Evolutionary conservation across 2,888 invertebrate species (phyloP), one percentile per base, ranked within the genome.

Genomic region (Mamestra brassicae): DNA sequence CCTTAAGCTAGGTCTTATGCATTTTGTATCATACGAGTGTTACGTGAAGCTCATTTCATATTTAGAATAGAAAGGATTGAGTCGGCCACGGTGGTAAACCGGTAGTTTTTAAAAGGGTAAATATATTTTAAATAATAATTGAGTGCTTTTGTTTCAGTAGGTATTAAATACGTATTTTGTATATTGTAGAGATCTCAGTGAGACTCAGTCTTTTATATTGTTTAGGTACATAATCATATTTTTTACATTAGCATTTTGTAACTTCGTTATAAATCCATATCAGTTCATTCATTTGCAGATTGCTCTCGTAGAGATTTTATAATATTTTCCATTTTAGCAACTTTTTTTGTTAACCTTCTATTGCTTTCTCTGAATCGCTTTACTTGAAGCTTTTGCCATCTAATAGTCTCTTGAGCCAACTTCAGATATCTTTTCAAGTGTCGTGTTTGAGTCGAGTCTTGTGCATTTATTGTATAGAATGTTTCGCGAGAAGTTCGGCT

Each of bases 291-390:
- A 26, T 26, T 26, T 26, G 47, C 11, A 69, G 47, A 69, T 62
- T 68, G 10, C 15, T 69, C 15, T 69, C 26, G 47, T 26, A 63
- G 63, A 63, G 47, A 50, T 50, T 47, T 63, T 50, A 69, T 50
- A 36, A 68, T 62, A 69, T 47, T 38, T 36, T 69, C 47, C 47
- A 69, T 50, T 50, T 63, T 50, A 38, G 7, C 10, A 3, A 69
- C 15, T 38, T 69, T 69, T 13, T 50, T 36, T 63, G 50, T 17
- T 38, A 69, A 50, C 11, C 69, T 63, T 26, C 64, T 63, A 63
- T 64, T 63, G 6, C 15, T 38, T 63, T 69, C 69, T 69, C 38
- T 69, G 47, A 63, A 50, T 26, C 50, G 69, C 50, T 63, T 69
- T 38, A 63, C 64, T 38, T 69, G 47, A 50, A 63, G 47, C 15